A percentile compares a stretch with the other conserved stretches of the same genome.
Evolutionary conservation across 2,888 invertebrate genomes (phyloP).

Genomic region (Pristionchus exspectatus): DNA sequence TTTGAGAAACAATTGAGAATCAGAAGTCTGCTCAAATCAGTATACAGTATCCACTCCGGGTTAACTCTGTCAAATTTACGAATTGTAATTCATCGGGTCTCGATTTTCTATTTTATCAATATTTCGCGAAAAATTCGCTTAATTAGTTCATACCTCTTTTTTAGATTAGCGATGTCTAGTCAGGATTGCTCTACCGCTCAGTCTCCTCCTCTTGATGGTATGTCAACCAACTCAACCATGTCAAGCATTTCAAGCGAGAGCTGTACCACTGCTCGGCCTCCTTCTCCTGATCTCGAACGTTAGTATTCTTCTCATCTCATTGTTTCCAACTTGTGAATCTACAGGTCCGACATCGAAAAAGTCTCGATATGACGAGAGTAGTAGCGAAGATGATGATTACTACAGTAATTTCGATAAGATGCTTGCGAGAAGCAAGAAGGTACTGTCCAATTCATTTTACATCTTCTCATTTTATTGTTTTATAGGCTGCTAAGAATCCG

Average conservation of each 20-base stretch:
- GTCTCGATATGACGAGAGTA: not conserved
- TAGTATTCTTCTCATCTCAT: not conserved
- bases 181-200: not conserved
- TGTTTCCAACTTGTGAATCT: not conserved
- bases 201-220: not conserved
- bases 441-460: not conserved
- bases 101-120: too few species aligned
- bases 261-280: not conserved
- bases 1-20: not conserved
- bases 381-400: constrained; percentile 11
- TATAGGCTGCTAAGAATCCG: not conserved
- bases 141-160: not conserved
- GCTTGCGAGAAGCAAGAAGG: constrained; percentile 23
- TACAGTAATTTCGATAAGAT: constrained; percentile 43
- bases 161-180: not conserved
- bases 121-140: too few species aligned
- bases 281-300: not conserved
- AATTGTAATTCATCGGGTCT: too few species aligned
- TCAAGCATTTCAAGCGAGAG: not conserved
- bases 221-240: not conserved
- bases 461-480: not conserved
- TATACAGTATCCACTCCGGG: too few species aligned
- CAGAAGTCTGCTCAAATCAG: not conserved
- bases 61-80: too few species aligned
- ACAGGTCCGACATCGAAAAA: not conserved